Conservation (phyloP, 2,888 invertebrate species). For the Agrochola lota region DNA sequence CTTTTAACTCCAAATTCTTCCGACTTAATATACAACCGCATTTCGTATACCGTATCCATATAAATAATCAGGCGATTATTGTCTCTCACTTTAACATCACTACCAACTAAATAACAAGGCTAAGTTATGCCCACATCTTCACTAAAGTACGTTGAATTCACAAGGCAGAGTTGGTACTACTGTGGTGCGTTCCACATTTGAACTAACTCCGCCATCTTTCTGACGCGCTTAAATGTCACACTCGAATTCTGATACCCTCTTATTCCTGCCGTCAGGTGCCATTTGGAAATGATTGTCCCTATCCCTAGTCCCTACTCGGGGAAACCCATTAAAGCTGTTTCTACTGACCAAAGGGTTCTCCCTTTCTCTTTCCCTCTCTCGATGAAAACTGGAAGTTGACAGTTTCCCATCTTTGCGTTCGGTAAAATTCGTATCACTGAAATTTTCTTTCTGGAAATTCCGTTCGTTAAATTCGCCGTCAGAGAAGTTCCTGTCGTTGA, state of each 20-base stretch:
- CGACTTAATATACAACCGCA: constrained; percentile 22
- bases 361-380: constrained; percentile 80
- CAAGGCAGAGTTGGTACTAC: constrained; percentile 1
- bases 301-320: constrained; percentile 84
- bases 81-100: constrained; percentile 5
- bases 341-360: constrained; percentile 88
- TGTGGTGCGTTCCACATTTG: constrained; percentile 8
- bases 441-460: constrained; percentile 82
- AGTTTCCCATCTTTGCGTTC: constrained; percentile 87
- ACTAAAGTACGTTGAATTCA: neutral
- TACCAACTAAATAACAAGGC: constrained; percentile 58
- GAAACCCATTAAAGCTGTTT: constrained; percentile 89
- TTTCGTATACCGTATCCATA: constrained; percentile 30
- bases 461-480: constrained; percentile 87
- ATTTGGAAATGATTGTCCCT: constrained; percentile 86
- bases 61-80: constrained; percentile 41
- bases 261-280: constrained; percentile 87
- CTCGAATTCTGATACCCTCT: constrained; percentile 92
- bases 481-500: constrained; percentile 85
- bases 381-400: constrained; percentile 88
- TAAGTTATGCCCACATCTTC: constrained; percentile 54
- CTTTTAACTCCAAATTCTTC: constrained; percentile 8
- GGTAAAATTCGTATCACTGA: constrained; percentile 80
- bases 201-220: constrained; percentile 26
- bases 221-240: constrained; percentile 88